Conservation (phyloP, 2,113 vertebrate species). For the Salminus brasiliensis region DNA sequence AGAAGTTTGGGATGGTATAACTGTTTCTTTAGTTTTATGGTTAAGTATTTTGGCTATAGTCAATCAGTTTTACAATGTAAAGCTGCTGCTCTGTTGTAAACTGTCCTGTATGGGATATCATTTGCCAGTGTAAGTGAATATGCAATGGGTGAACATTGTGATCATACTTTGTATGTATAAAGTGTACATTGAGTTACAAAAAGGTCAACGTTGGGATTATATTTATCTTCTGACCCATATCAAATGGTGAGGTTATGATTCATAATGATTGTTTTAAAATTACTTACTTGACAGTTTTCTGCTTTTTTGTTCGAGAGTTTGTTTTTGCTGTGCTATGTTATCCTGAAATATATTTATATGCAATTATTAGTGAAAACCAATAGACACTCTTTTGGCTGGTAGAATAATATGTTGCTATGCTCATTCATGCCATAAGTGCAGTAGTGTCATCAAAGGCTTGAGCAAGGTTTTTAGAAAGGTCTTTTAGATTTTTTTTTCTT, state of each 20-base stretch:
- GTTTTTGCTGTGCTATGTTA: slow-evolving; percentile 1
- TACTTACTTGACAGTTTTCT: background rate
- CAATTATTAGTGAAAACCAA: slow-evolving; percentile 12
- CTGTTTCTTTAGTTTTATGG: background rate
- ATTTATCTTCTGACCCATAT: background rate
- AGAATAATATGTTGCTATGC: slow-evolving; percentile 3
- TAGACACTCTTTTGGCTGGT: background rate
- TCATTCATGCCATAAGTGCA: slow-evolving; percentile 1
- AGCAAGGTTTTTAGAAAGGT: background rate
- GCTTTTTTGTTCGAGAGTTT: background rate
- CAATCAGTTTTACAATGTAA: slow-evolving; percentile 14
- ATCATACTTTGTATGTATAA: background rate
- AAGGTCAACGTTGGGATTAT: background rate
- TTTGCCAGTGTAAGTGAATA: background rate
- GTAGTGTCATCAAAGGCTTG: slow-evolving; percentile 2
- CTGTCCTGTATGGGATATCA: background rate
- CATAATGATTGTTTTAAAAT: background rate
- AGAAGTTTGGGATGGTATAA: background rate
- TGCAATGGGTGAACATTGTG: background rate
- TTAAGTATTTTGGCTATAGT: background rate
- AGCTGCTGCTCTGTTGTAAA: background rate
- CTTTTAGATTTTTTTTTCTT: background rate
- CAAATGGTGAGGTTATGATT: background rate
- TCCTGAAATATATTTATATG: slow-evolving; percentile 13
- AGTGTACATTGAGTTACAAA: background rate